phyloP scores from a whole-genome alignment of 2,113 vertebrate genomes.

The Ptyas mucosa region DNA sequence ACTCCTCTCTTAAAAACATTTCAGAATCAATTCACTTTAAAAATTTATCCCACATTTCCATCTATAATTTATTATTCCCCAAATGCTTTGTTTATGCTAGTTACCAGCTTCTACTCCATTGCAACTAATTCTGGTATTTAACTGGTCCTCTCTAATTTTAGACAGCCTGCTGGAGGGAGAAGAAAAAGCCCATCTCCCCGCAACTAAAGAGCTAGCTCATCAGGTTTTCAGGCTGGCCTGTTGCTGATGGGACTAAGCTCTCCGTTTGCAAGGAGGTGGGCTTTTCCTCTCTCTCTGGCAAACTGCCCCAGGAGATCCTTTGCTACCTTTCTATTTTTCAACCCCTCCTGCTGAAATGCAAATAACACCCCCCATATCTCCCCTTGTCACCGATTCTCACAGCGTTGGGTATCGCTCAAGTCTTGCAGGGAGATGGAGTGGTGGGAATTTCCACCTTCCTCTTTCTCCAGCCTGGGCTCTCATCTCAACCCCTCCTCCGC shows the following conservation, averaged over 20 bases:
- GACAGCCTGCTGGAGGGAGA: background rate
- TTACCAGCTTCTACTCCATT: no score
- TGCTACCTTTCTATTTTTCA: background rate
- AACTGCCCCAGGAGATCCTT: background rate
- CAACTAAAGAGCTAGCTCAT: background rate
- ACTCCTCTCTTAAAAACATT: no score
- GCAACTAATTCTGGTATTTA: no score
- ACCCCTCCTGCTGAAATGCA: background rate
- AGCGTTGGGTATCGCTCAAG: background rate
- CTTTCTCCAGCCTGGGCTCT: background rate
- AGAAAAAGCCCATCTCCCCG: background rate
- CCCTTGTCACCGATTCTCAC: background rate
- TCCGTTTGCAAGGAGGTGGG: background rate
- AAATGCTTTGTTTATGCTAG: no score
- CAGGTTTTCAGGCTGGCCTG: background rate
- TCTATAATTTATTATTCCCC: no score
- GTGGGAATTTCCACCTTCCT: accelerated
- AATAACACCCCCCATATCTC: background rate
- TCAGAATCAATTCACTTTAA: no score
- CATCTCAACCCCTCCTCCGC: background rate
- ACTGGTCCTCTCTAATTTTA: background rate
- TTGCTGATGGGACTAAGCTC: background rate
- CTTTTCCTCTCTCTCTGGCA: background rate
- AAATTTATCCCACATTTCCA: no score
- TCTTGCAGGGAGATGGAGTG: no score